Conservation (phyloP, 2,113 vertebrate species). For the Peromyscus californicus region DNA sequence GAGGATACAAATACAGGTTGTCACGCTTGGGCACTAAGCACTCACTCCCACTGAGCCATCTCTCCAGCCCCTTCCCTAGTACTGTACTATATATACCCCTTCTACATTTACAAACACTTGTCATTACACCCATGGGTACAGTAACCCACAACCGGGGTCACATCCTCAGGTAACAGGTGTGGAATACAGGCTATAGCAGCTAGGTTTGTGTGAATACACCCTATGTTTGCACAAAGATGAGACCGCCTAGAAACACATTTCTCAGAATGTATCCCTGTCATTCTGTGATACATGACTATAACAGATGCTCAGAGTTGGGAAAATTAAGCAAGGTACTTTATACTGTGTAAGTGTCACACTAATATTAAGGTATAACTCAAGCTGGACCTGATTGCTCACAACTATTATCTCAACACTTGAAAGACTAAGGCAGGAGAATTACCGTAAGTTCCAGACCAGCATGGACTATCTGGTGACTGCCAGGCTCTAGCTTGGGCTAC, state of each 20-base stretch:
- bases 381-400: background rate
- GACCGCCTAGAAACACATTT: background rate
- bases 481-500: background rate
- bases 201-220: background rate
- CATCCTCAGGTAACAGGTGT: background rate
- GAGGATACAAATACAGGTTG: background rate
- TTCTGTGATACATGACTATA: background rate
- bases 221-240: background rate
- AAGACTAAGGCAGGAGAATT: background rate
- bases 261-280: background rate
- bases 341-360: background rate
- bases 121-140: background rate
- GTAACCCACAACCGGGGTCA: background rate
- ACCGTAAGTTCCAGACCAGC: background rate
- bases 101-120: background rate
- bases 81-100: background rate
- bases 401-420: background rate
- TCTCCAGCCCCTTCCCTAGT: background rate
- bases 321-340: background rate
- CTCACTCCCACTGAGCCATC: background rate
- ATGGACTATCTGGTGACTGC: background rate
- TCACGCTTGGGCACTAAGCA: background rate
- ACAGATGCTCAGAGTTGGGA: background rate
- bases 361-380: background rate
- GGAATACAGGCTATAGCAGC: background rate